These are phyloP conservation scores for Drosophila mulleri DNA, from an alignment of 2,888 invertebrate species.

Conservation along the genomic window DNA sequence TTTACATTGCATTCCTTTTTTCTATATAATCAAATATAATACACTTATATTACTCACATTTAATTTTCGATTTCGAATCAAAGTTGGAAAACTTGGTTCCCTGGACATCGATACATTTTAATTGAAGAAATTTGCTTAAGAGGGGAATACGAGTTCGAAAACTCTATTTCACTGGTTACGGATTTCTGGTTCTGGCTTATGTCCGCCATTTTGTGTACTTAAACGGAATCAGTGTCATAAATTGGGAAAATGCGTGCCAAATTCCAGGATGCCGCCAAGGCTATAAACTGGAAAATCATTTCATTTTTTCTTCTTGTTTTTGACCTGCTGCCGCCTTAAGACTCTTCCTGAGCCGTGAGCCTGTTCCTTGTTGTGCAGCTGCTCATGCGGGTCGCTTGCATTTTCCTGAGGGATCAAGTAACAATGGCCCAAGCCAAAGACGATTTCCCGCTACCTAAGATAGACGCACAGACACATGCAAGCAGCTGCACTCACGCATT, in stretches of 20 bases:
- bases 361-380: slow-evolving; percentile 40
- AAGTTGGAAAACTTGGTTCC: no score
- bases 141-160: slow-evolving; percentile 2
- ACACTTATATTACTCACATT: background rate
- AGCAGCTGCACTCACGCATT: slow-evolving; percentile 13
- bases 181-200: background rate
- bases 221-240: slow-evolving; percentile 43
- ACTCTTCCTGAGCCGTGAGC: slow-evolving; percentile 3
- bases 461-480: slow-evolving; percentile 25
- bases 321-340: slow-evolving; percentile 65
- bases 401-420: slow-evolving; percentile 62
- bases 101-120: no score
- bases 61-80: background rate
- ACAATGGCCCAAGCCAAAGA: slow-evolving; percentile 43
- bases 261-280: slow-evolving; percentile 45
- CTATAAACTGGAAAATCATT: slow-evolving; percentile 17
- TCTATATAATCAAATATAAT: background rate
- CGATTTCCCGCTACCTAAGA: slow-evolving; percentile 55
- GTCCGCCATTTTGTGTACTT: slow-evolving; percentile 55
- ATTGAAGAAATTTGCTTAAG: no score
- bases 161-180: background rate
- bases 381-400: slow-evolving; percentile 55
- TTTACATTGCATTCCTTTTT: background rate
- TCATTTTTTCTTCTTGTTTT: slow-evolving; percentile 14
- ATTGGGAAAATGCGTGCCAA: slow-evolving; percentile 48